These are phyloP conservation scores for Fragum fragum DNA, from an alignment of 2,888 invertebrate species.

Conservation along the genomic window DNA sequence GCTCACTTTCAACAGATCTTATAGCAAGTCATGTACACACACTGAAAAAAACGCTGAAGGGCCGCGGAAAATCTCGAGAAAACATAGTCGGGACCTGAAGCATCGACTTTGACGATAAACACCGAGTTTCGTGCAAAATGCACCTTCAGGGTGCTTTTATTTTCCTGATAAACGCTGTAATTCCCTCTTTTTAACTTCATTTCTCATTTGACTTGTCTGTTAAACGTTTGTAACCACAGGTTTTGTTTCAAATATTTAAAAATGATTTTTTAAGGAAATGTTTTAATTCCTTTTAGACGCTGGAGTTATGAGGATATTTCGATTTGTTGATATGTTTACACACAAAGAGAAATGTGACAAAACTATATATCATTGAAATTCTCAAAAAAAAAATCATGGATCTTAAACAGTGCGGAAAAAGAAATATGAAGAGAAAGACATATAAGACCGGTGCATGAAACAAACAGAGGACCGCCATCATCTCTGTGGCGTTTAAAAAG, in stretches of 20 bases:
- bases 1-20: background rate
- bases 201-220: conserved; percentile 49
- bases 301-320: too few species aligned
- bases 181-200: conserved; percentile 48
- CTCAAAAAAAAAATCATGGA: too few species aligned
- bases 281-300: too few species aligned
- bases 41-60: conserved; percentile 9
- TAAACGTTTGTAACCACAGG: conserved; percentile 34
- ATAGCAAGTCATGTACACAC: background rate
- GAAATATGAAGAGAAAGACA: too few species aligned
- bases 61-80: conserved; percentile 23
- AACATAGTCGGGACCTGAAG: conserved; percentile 37
- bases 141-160: conserved; percentile 56
- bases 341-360: too few species aligned
- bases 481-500: too few species aligned
- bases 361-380: too few species aligned
- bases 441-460: too few species aligned
- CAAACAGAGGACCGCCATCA: too few species aligned
- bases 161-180: conserved; percentile 64
- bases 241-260: background rate
- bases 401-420: too few species aligned
- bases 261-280: too few species aligned
- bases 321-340: too few species aligned
- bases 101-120: conserved; percentile 47
- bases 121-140: conserved; percentile 59